Conservation (phyloP, 2,113 vertebrate genomes). For the Parus major region DNA sequence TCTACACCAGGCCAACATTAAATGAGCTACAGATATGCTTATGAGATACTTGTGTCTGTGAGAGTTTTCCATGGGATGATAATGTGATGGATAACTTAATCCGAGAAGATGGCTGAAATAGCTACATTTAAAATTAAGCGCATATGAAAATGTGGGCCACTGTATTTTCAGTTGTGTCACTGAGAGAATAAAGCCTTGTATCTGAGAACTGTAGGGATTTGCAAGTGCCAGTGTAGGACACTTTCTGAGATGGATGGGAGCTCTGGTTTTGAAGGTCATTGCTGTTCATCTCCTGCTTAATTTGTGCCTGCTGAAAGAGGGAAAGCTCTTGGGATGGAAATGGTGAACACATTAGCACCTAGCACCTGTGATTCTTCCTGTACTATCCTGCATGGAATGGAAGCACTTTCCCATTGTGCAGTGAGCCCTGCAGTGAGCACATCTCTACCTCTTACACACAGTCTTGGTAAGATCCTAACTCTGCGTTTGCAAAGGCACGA, state of each 20-base stretch:
- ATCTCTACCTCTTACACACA: not conserved
- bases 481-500: not conserved
- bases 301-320: not conserved
- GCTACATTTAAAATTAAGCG: not conserved
- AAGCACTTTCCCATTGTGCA: not conserved
- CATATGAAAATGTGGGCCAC: not conserved
- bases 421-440: not conserved
- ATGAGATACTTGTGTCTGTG: not conserved
- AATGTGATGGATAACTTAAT: not conserved
- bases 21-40: not conserved
- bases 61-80: not conserved
- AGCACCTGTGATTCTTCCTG: not conserved
- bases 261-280: not conserved
- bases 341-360: not conserved
- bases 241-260: not conserved
- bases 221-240: not conserved
- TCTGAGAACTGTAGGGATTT: not conserved
- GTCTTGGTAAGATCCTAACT: not conserved
- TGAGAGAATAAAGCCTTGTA: not conserved
- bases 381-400: not conserved
- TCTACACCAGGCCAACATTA: not conserved
- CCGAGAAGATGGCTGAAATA: not conserved
- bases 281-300: not conserved
- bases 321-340: not conserved
- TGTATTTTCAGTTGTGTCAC: not conserved